Conservation (phyloP, 2,797 vertebrate genomes). For the Cynopterus sphinx region DNA sequence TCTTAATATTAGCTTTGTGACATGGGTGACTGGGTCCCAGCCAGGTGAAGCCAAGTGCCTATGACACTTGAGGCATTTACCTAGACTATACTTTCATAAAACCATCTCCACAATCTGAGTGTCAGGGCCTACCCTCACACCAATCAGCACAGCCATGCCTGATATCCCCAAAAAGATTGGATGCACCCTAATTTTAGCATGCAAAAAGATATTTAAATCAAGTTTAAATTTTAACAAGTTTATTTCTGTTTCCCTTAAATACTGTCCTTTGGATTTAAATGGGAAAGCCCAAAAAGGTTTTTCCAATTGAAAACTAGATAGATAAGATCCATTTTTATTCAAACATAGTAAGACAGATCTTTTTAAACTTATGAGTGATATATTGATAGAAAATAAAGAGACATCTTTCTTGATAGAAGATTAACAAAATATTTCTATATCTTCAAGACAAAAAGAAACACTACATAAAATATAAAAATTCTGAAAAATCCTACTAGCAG, state of each 20-base stretch:
- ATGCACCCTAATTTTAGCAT: neutral
- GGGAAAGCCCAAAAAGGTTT: neutral
- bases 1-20: neutral
- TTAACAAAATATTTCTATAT: neutral
- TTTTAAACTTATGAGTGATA: neutral
- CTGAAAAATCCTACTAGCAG: neutral
- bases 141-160: neutral
- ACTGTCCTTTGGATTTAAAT: neutral
- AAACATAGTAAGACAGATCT: neutral
- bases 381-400: neutral
- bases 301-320: neutral
- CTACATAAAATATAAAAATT: neutral
- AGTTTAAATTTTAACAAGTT: conserved; percentile 1
- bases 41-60: neutral
- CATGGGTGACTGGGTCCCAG: neutral
- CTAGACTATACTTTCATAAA: neutral
- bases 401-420: neutral
- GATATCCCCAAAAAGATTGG: neutral
- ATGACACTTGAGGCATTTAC: neutral
- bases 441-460: neutral
- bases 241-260: neutral
- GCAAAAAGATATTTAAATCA: neutral
- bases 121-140: neutral
- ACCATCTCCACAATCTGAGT: neutral
- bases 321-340: neutral